phyloP scores from a whole-genome alignment of 2,113 vertebrate genomes.

The Nycticorax nycticorax region DNA sequence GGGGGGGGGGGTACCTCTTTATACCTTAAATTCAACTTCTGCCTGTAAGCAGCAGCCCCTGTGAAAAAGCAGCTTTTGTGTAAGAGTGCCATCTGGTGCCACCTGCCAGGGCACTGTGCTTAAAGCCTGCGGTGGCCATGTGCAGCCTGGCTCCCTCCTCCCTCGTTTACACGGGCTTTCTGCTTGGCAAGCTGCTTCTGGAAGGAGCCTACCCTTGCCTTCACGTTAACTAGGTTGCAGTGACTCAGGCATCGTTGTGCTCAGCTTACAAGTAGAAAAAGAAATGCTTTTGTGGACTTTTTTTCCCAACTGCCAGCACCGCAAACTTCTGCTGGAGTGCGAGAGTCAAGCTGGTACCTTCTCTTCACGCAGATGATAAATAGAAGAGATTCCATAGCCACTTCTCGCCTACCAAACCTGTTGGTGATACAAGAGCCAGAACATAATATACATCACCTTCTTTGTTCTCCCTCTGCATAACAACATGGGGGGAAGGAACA shows the following conservation, averaged over 20 bases:
- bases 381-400: not conserved
- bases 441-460: not conserved
- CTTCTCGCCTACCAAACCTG: not conserved
- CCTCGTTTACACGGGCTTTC: not conserved
- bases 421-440: not conserved
- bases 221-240: not conserved
- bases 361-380: not conserved
- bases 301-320: not conserved
- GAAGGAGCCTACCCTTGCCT: not conserved
- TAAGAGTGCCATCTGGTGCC: slow-evolving; percentile 61
- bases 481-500: not conserved
- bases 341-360: not conserved
- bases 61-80: slow-evolving; percentile 37
- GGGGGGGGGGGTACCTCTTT: not conserved
- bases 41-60: not conserved
- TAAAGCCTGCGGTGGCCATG: not conserved
- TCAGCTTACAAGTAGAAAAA: not conserved
- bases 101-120: slow-evolving; percentile 26
- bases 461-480: slow-evolving; percentile 12
- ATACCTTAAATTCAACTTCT: not conserved
- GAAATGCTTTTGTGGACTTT: not conserved
- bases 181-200: not conserved
- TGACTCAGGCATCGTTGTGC: not conserved
- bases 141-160: not conserved
- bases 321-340: not conserved